Evolutionary conservation across 1,140 invertebrate species (phyloP), one percentile per base, ranked within the genome.

Genomic region (Epicauta chinensis): DNA sequence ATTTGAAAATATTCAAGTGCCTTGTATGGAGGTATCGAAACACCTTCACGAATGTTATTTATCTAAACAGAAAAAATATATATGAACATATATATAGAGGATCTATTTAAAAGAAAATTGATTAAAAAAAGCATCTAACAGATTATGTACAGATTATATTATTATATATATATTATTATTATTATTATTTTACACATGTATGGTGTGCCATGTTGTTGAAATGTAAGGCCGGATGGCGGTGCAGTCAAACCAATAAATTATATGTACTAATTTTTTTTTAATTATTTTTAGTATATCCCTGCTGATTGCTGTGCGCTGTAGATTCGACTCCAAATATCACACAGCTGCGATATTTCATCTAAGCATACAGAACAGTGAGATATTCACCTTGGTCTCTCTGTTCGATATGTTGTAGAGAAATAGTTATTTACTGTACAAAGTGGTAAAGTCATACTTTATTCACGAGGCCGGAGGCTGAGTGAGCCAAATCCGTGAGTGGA

Each of bases 131-230:
- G n/a, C 23, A 58, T 49, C 61, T 61, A 53, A 56, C 50, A 61
- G 51, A 65, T n/a, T 58, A 57, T 63, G 57, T 65, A 65, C 49
- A 59, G 50, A 47, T 57, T 23, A 23, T 23, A 23, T 23, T 23
- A 23, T 23, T 23, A 64, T 51, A 62, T 65, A 67, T 65, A 67
- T 69, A 23, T 7, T 23, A 23, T 23, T n/a, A n/a, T n/a, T n/a
- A n/a, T n/a, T n/a, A 66, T 68, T 69, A 65, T 65, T 65, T 67
- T 65, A 65, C 60, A 58, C 55, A 62, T 69, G 64, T 69, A 68
- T 60, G 63, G 67, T 68, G 67, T 69, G 67, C 67, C 67, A 69
- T 68, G 62, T 69, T 68, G 64, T 65, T 68, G 59, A 68, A 64
- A 54, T 64, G 62, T 63, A 62, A 60, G 51, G 60, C 59, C 57